Percentiles rank a stretch among this genome's conserved stretches.
Evolutionary conservation across 2,113 vertebrate genomes (phyloP).

Genomic region (Myrmecobius fasciatus): DNA sequence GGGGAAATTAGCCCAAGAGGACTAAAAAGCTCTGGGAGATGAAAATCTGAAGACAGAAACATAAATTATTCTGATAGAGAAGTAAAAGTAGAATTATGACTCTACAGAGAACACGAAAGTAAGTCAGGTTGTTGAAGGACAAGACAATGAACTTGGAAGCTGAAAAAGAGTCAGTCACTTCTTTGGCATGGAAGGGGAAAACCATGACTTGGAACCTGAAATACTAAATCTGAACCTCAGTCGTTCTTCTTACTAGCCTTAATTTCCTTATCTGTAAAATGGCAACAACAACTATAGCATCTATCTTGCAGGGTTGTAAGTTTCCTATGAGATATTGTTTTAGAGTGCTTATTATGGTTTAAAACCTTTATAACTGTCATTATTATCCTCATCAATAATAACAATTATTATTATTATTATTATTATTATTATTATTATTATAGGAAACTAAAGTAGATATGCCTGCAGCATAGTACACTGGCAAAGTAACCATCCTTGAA

Average conservation of each 20-base stretch:
- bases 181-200: background rate
- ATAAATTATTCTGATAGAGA: background rate
- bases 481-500: background rate
- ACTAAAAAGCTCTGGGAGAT: background rate
- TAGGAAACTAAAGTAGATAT: background rate
- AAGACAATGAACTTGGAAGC: background rate
- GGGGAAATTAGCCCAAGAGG: background rate
- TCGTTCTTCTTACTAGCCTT: background rate
- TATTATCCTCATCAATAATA: background rate
- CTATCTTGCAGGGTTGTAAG: background rate
- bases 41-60: background rate
- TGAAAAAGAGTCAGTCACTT: background rate
- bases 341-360: background rate
- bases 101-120: background rate
- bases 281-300: background rate
- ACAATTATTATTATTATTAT: background rate
- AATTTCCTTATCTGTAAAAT: background rate
- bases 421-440: too few relatives aligned
- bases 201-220: background rate
- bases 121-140: background rate
- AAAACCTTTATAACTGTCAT: background rate
- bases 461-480: background rate
- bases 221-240: background rate
- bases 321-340: slow-evolving; percentile 20
- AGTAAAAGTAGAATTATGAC: slow-evolving; percentile 7